A percentile compares a stretch with the other conserved stretches of the same genome.
phyloP scores from a whole-genome alignment of 2,888 invertebrate species.

The Apodemia duryi region DNA sequence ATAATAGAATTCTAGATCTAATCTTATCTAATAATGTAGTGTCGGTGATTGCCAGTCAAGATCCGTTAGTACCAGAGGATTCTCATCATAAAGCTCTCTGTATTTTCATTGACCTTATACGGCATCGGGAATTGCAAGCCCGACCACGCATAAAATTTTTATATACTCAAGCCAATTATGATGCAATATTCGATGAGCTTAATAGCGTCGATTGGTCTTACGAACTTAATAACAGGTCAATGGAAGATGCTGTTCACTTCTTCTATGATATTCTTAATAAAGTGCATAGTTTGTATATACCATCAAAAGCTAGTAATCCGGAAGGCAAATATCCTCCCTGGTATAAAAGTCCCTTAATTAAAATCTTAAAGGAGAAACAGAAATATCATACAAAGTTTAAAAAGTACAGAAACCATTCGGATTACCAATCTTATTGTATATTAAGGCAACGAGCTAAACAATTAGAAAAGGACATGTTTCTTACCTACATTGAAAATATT shows the following conservation, averaged over 20 bases:
- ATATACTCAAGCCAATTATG: background rate
- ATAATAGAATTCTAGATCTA: no score
- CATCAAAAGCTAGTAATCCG: background rate
- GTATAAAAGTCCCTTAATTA: background rate
- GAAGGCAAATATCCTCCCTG: background rate
- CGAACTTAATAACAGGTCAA: background rate
- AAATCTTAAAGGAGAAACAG: background rate
- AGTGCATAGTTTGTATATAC: background rate
- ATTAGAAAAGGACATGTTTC: background rate
- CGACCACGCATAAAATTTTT: no score
- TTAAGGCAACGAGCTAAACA: conserved; percentile 1
- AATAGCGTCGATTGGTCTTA: background rate
- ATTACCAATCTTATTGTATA: background rate
- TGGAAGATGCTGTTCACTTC: background rate
- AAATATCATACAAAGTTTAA: background rate
- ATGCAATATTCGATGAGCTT: background rate
- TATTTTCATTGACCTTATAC: no score
- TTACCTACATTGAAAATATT: background rate
- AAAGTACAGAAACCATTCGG: background rate
- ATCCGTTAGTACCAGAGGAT: background rate
- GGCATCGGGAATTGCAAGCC: no score
- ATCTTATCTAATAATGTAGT: no score
- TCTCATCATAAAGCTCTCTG: background rate
- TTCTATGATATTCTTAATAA: background rate
- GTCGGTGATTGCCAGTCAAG: no score